Base-by-base conservation (phyloP, 1,140 invertebrate species). In the Reticulitermes speratus region DNA sequence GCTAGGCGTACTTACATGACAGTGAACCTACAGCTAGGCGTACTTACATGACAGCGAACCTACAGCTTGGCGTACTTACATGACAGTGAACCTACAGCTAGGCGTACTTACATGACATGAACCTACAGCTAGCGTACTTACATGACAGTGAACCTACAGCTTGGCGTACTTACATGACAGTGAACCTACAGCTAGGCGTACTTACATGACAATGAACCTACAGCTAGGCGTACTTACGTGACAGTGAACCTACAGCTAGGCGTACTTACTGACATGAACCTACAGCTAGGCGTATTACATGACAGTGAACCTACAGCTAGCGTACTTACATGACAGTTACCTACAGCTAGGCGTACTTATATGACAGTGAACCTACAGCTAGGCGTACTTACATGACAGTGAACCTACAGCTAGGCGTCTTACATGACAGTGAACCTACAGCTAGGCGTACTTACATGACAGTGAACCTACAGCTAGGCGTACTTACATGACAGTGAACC, bases 31-130 rank as follows among this genome's bases (percentile, higher is more conserved):
- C 38, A 38, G 38, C 2, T 38, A 38, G 38, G 2, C 38, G 19
- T 89, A 94, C 96, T 95, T 92, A 98, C 97, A 92, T n/a, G n/a
- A n/a, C n/a, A n/a, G n/a, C n/a, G n/a, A 38, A 38, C 2, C 38
- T 2, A 38, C 38, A 38, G 38, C 2, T 38, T 2, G 38, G 2
- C 38, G 19, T 89, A 94, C 96, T 95, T 92, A 98, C 97, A 92
- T n/a, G n/a, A n/a, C n/a, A n/a, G n/a, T n/a, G n/a, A 38, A 38
- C 2, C 38, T 2, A 38, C 38, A 38, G 38, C 2, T 38, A 38
- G 38, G 2, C 38, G 19, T 89, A 94, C 96, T 95, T 92, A 98
- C 97, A 92, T n/a, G n/a, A n/a, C n/a, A n/a, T n/a, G n/a, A 38
- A 38, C 2, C 38, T 2, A 38, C 38, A 38, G 38, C 2, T 38